Conservation (phyloP, 2,888 invertebrate species). For the Bibio marci region DNA sequence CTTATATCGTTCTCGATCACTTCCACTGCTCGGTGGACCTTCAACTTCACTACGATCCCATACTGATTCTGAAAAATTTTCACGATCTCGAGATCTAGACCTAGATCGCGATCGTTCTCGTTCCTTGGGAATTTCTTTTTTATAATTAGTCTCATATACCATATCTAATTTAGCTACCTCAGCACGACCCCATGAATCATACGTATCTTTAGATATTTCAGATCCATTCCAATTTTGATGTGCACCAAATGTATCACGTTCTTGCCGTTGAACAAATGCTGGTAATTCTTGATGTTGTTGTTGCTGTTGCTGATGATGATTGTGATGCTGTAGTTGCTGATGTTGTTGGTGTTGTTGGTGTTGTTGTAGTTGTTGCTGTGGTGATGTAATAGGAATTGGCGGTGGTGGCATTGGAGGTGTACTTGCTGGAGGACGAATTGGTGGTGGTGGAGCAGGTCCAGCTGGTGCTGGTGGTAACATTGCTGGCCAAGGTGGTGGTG, state of each 20-base stretch:
- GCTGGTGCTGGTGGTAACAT: conserved; percentile 43
- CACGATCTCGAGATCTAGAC: conserved; percentile 27
- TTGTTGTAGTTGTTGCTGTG: conserved; percentile 39
- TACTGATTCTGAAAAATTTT: conserved; percentile 29
- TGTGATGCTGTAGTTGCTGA: conserved; percentile 31
- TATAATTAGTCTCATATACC: conserved; percentile 24
- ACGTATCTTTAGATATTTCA: conserved; percentile 20
- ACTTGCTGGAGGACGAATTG: conserved; percentile 33
- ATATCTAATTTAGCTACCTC: conserved; percentile 29
- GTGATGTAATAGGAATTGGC: conserved; percentile 36
- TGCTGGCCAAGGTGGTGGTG: conserved; percentile 47
- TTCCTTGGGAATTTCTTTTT: conserved; percentile 23
- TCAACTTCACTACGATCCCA: conserved; percentile 30
- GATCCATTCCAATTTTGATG: conserved; percentile 41
- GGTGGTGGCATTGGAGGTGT: conserved; percentile 43
- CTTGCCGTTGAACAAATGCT: conserved; percentile 49
- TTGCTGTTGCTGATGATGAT: conserved; percentile 30
- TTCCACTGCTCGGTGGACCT: conserved; percentile 27
- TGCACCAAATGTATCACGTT: conserved; percentile 55
- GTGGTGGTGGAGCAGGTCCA: conserved; percentile 40
- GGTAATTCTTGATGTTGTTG: conserved; percentile 32
- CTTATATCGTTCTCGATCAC: conserved; percentile 27
- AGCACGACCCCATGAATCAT: conserved; percentile 29
- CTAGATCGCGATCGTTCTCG: conserved; percentile 27
- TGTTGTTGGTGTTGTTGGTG: conserved; percentile 37